Percentiles rank a stretch among this genome's conserved stretches.
phyloP scores from a whole-genome alignment of 1,140 invertebrate genomes.

The Drosophila hydei region DNA sequence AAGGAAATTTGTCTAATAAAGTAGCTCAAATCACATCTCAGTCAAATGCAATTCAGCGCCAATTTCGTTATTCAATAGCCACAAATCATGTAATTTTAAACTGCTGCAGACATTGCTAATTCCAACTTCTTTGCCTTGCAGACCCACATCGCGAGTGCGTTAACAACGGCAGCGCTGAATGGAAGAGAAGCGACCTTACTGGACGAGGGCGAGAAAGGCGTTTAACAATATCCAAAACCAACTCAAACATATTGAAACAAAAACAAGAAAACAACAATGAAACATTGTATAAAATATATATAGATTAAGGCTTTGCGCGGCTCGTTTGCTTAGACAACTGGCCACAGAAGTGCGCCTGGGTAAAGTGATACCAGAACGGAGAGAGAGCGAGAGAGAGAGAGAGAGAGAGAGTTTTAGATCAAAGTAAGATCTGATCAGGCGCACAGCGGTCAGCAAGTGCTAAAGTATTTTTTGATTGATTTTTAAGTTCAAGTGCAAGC shows the following conservation, averaged over 20 bases:
- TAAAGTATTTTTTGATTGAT: slow-evolving; percentile 69
- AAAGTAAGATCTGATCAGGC: slow-evolving; percentile 39
- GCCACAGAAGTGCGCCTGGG: slow-evolving; percentile 19
- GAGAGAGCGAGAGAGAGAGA: neutral
- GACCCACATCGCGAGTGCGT: slow-evolving; percentile 71
- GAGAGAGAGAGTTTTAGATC: neutral
- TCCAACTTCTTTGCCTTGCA: slow-evolving; percentile 25
- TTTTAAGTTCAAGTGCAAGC: slow-evolving; percentile 59
- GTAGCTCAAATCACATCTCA: too few relatives aligned
- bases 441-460: slow-evolving; percentile 50
- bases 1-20: too few relatives aligned
- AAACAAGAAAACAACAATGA: slow-evolving; percentile 53
- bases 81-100: too few relatives aligned
- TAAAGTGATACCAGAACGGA: slow-evolving; percentile 57
- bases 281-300: slow-evolving; percentile 72
- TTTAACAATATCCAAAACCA: slow-evolving; percentile 25
- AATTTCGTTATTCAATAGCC: too few relatives aligned
- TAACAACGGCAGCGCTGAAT: too few relatives aligned
- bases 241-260: slow-evolving; percentile 61
- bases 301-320: slow-evolving; percentile 67
- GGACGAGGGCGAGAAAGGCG: slow-evolving; percentile 25
- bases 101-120: too few relatives aligned
- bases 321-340: slow-evolving; percentile 61
- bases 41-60: too few relatives aligned
- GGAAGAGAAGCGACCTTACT: slow-evolving; percentile 52